Conservation (phyloP, 2,113 vertebrate species). For the Dermatemys mawii region DNA sequence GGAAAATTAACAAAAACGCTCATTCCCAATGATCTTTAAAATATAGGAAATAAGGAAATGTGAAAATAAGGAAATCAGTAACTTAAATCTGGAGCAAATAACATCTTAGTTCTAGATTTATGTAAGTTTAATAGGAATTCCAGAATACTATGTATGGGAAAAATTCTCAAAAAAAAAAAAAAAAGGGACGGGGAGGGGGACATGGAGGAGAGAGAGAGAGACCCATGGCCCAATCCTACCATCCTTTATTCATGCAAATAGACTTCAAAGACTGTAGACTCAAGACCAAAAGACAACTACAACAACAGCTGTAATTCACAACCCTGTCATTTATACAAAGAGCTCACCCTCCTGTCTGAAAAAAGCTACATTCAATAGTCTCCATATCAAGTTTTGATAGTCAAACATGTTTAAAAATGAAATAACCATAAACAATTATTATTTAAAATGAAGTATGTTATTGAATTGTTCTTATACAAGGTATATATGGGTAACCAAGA, state of each 20-base stretch:
- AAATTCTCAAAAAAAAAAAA: not conserved
- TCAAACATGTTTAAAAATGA: not conserved
- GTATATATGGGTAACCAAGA: not conserved
- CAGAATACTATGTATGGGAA: slow-evolving; percentile 17
- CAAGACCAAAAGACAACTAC: not conserved
- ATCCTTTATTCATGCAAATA: not conserved
- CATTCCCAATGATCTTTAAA: not conserved
- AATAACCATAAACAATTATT: not conserved
- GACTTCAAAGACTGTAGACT: not conserved
- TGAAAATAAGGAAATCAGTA: slow-evolving; percentile 39
- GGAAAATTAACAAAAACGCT: not conserved
- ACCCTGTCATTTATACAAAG: not conserved
- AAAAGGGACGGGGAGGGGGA: too few relatives aligned
- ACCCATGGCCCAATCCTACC: not conserved
- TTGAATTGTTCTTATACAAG: not conserved
- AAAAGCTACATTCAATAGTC: not conserved
- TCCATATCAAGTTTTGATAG: not conserved
- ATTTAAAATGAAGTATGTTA: not conserved
- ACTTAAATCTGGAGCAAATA: slow-evolving; percentile 34
- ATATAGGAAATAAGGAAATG: not conserved
- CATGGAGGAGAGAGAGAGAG: too few relatives aligned
- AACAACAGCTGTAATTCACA: not conserved
- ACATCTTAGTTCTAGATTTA: not conserved
- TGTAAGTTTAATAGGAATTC: slow-evolving; percentile 16
- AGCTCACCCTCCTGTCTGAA: not conserved